Evolutionary conservation across 2,888 invertebrate genomes (phyloP), one percentile per base, ranked within the genome.

Genomic region (Listrodromus nycthemerus): DNA sequence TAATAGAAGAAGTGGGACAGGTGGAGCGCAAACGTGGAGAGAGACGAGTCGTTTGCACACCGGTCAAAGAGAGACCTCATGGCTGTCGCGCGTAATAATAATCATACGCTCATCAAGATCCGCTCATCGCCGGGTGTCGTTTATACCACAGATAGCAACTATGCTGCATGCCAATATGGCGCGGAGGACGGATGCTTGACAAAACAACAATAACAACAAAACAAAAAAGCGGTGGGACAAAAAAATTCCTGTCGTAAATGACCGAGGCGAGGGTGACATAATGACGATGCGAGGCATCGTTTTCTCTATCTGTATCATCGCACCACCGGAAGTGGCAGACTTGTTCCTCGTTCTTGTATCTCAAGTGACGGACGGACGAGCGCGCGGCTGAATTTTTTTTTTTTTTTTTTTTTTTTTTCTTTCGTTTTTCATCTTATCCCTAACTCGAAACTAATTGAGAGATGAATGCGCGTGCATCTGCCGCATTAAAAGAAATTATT

Each of bases 201-300:
- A 61, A 83, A 71, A 41, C 79, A 80, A 75, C 10, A 24, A 21
- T 2, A 52, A 52, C n/a, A 33, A 74, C 77, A 37, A 77, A 52
- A 52, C n/a, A 33, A 74, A 80, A 37, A 77, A 45, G 13, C 58
- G 24, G 16, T 50, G 48, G 2, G 24, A 74, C n/a, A 67, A 58
- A 79, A 77, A 21, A 69, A 65, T 33, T 66, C 45, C 58, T 61
- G 73, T 58, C 58, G 61, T 30, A 73, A 73, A 73, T 73, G 45
- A 73, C 73, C 41, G 88, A 88, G 87, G 70, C 84, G 88, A 86
- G 87, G 85, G 88, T 90, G 90, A 90, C 85, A 89, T 90, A 89
- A 90, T 89, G 88, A 88, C 86, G 87, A 88, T 88, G 86, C 86
- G 87, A 76, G 84, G 75, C 78, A 19, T 71, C 30, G 61, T 61